Percentiles rank a stretch among this genome's conserved stretches.
Evolutionary conservation across 92 coral and sea anemone species (phyloP).

Genomic region (Epizoanthus scotinus): DNA sequence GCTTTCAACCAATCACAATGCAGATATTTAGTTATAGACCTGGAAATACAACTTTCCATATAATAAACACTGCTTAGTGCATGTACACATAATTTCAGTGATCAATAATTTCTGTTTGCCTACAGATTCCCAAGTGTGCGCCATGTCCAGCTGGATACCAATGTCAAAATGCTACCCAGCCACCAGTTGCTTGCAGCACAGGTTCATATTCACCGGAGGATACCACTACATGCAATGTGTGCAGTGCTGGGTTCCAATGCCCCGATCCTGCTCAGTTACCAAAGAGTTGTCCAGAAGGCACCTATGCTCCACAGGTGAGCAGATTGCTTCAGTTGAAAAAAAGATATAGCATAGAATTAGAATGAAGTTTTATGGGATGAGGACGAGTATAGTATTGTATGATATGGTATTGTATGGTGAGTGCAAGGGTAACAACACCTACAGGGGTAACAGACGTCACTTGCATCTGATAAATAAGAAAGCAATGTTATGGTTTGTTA

Average conservation of each 20-base stretch:
- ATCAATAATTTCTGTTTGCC: background rate
- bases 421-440: background rate
- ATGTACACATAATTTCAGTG: too few relatives aligned
- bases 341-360: too few relatives aligned
- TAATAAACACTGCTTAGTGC: too few relatives aligned
- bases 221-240: constrained; percentile 64
- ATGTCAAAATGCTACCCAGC: constrained; percentile 85
- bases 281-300: constrained; percentile 75
- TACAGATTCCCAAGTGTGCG: constrained; percentile 79
- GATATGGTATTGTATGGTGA: too few relatives aligned
- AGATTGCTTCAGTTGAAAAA: too few relatives aligned
- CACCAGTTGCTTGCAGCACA: constrained; percentile 85
- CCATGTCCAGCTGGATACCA: constrained; percentile 97
- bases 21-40: too few relatives aligned
- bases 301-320: constrained; percentile 74
- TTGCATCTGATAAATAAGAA: too few relatives aligned
- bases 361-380: too few relatives aligned
- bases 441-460: background rate
- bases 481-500: too few relatives aligned
- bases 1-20: too few relatives aligned
- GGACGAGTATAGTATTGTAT: too few relatives aligned
- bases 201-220: constrained; percentile 86
- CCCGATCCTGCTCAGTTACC: constrained; percentile 87
- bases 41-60: too few relatives aligned
- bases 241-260: constrained; percentile 88